phyloP scores from a whole-genome alignment of 2,797 vertebrate species.

The Notoglanidium macrostoma region DNA sequence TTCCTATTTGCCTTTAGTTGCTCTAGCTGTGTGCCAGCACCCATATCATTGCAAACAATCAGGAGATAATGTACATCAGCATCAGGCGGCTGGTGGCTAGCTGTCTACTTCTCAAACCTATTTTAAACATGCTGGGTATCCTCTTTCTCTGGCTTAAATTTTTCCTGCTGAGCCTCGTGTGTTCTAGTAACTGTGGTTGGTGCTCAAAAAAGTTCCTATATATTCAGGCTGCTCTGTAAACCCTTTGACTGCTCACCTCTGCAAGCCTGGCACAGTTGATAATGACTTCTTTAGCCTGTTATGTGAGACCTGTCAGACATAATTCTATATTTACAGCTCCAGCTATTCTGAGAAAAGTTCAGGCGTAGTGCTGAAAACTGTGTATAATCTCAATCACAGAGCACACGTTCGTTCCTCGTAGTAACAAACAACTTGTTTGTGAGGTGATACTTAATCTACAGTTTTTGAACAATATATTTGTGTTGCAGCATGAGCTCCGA shows the following conservation, averaged over 20 bases:
- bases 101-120: not conserved
- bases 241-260: not conserved
- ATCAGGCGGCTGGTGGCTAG: not conserved
- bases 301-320: not conserved
- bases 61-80: no score
- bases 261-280: not conserved
- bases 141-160: not conserved
- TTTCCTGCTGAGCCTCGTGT: not conserved
- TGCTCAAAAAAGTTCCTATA: not conserved
- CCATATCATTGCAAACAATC: not conserved
- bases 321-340: not conserved
- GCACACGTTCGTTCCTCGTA: not conserved
- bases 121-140: not conserved
- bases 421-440: not conserved
- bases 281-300: not conserved
- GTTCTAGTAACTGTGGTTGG: not conserved
- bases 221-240: not conserved
- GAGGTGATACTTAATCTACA: not conserved
- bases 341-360: not conserved
- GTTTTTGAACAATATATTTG: not conserved
- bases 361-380: not conserved
- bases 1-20: not conserved
- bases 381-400: not conserved
- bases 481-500: not conserved
- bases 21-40: not conserved